These are phyloP conservation scores for Lottia scabra DNA, from an alignment of 2,888 invertebrate species.

Conservation along the genomic window DNA sequence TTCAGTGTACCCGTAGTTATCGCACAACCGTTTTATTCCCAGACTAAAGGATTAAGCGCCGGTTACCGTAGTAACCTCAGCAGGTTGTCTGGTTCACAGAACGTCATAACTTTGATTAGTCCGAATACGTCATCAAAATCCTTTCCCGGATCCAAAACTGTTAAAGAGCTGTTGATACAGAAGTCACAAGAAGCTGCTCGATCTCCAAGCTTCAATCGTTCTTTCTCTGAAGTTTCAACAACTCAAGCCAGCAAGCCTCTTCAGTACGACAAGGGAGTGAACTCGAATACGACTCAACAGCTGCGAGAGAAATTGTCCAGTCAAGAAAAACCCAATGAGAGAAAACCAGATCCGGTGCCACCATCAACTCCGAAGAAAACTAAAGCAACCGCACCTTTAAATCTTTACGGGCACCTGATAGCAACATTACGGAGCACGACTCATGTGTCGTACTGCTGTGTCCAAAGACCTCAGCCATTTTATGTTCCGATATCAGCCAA, in stretches of 20 bases:
- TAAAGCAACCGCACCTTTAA: conserved; percentile 17
- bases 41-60: conserved; percentile 6
- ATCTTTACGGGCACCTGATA: conserved; percentile 50
- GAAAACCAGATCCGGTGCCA: not conserved
- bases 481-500: conserved; percentile 79
- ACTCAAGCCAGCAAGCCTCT: not conserved
- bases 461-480: conserved; percentile 93
- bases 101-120: not conserved
- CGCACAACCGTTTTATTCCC: conserved; percentile 34
- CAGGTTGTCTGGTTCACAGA: not conserved
- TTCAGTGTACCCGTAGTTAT: conserved; percentile 43
- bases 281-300: conserved; percentile 15
- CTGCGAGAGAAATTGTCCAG: conserved; percentile 16
- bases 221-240: not conserved
- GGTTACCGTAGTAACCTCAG: conserved; percentile 8
- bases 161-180: not conserved
- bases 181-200: not conserved
- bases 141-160: not conserved
- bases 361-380: conserved; percentile 12
- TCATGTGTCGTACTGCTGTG: conserved; percentile 84
- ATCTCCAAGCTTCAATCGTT: not conserved
- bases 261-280: conserved; percentile 21
- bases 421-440: conserved; percentile 54
- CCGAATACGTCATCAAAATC: not conserved
- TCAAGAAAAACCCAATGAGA: conserved; percentile 5